Evolutionary conservation across 2,888 invertebrate species (phyloP), one percentile per base, ranked within the genome.

Genomic region (Sphaerophoria taeniata): DNA sequence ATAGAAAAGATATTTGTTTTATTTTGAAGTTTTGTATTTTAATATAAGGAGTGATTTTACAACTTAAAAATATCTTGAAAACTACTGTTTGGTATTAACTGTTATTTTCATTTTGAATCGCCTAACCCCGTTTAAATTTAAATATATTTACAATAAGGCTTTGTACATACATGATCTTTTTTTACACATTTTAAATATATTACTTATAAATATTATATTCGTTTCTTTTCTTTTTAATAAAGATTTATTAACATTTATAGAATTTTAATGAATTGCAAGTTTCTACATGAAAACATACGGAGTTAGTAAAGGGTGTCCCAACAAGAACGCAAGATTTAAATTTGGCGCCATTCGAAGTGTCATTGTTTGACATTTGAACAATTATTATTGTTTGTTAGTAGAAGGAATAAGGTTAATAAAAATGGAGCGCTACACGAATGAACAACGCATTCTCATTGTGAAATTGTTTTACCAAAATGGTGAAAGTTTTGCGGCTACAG

Each of bases 171-270:
- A 24, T 24, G 24, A 24, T 24, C 24, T 24, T 24, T 24, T 24
- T 24, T 24, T 24, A 24, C 24, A 24, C 24, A 24, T 24, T 24
- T 24, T 24, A 24, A 24, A 24, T 24, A 24, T 24, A 2, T 24
- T 56, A 65, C 53, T 71, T 60, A 69, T 24, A 24, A 24, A 24
- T 24, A 58, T 16, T 79, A 71, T 84, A 84, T 9, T 65, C 69
- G 69, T 31, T 34, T 14, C n/a, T 36, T 58, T 34, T 55, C 45
- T 72, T 51, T 75, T 34, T 70, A 36, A 53, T 78, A 79, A 82
- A 70, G 69, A 83, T 74, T 74, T 51, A 47, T 75, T 84, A 83
- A 79, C 74, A 79, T 80, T 84, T 58, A 61, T 43, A 79, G 79
- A 83, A 82, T 67, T 45, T 55, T 39, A 61, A 49, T 67, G 33